Evolutionary conservation across 2,113 vertebrate species (phyloP).

Genomic region (Syngnathus typhle): DNA sequence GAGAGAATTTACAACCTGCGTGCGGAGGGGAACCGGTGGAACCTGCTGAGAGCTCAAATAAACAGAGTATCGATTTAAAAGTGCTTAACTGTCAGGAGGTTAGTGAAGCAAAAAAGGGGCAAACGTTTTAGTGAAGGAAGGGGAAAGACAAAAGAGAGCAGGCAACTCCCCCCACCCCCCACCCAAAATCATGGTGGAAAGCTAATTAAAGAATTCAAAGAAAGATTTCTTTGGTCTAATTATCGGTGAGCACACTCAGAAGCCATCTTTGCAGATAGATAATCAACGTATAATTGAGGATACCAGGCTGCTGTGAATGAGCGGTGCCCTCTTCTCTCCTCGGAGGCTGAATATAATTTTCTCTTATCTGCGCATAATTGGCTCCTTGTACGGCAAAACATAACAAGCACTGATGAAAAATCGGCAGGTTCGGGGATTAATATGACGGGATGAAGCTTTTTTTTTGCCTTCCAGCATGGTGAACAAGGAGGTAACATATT

Average conservation of each 20-base stretch:
- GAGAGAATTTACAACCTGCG: slow-evolving; percentile 2
- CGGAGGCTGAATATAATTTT: slow-evolving; percentile 50
- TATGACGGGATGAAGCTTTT: background rate
- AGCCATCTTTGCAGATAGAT: slow-evolving; percentile 38
- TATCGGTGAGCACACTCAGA: slow-evolving; percentile 24
- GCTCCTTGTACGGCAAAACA: slow-evolving; percentile 31
- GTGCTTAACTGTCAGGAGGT: slow-evolving; percentile 18
- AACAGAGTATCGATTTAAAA: slow-evolving; percentile 33
- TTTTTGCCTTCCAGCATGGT: background rate
- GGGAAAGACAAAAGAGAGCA: background rate
- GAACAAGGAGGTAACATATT: too few relatives aligned
- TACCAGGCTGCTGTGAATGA: slow-evolving; percentile 34
- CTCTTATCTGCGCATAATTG: slow-evolving; percentile 47
- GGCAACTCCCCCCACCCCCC: too few relatives aligned
- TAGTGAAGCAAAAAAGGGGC: slow-evolving; percentile 18
- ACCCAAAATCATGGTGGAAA: background rate
- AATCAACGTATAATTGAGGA: slow-evolving; percentile 42
- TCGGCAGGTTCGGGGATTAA: background rate
- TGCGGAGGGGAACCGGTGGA: background rate
- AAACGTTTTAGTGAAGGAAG: background rate
- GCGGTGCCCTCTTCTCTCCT: slow-evolving; percentile 31
- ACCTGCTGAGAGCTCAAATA: slow-evolving; percentile 25
- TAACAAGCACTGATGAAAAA: slow-evolving; percentile 37
- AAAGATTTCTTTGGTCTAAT: slow-evolving; percentile 28
- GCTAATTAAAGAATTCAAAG: slow-evolving; percentile 3